A percentile compares a stretch with the other conserved stretches of the same genome.
Evolutionary conservation across 2,113 vertebrate species (phyloP).

Genomic region (Cariama cristata): DNA sequence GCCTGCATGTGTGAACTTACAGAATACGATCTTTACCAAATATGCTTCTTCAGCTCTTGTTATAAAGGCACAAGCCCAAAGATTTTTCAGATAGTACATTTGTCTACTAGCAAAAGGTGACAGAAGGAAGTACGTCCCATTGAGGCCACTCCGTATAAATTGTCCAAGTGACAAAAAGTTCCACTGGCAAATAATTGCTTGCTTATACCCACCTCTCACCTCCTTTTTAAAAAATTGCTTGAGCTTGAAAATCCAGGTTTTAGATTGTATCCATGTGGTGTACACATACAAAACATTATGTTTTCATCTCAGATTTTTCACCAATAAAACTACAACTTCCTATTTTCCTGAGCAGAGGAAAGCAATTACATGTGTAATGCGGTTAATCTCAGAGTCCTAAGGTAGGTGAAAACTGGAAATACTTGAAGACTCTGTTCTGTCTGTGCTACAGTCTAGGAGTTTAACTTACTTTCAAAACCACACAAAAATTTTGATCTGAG

Average conservation of each 20-base stretch:
- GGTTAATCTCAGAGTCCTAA: not conserved
- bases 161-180: not conserved
- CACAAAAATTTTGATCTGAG: not conserved
- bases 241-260: not conserved
- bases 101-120: not conserved
- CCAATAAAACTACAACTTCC: not conserved
- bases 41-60: not conserved
- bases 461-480: not conserved
- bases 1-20: not conserved
- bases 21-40: not conserved
- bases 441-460: not conserved
- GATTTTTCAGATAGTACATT: not conserved
- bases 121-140: not conserved
- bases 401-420: not conserved
- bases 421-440: not conserved
- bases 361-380: not conserved
- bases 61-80: not conserved
- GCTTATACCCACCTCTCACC: not conserved
- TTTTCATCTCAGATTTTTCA: not conserved
- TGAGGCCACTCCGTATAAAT: not conserved
- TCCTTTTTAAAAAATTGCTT: not conserved
- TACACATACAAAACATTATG: accelerated
- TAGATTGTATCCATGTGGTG: not conserved
- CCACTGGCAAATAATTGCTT: not conserved
- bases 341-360: not conserved